Evolutionary conservation across 2,888 invertebrate genomes (phyloP).

Genomic region (Thereva unica): DNA sequence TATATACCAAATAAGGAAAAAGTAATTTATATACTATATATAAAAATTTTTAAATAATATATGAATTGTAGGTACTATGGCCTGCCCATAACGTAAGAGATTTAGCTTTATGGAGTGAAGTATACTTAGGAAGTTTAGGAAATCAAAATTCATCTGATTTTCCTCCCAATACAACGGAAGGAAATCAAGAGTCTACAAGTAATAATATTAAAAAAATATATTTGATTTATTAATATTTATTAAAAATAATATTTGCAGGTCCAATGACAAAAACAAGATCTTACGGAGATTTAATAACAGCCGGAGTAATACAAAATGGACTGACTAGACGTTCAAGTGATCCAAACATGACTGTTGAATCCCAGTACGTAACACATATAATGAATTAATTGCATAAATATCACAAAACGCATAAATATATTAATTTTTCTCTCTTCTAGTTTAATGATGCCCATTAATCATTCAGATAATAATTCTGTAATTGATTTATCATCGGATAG

Average conservation of each 20-base stretch:
- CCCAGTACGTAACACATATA: constrained; percentile 62
- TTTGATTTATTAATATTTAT: neutral
- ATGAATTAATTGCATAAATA: neutral
- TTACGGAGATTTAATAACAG: constrained; percentile 78
- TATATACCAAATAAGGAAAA: constrained; percentile 65
- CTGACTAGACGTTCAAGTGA: constrained; percentile 79
- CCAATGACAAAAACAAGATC: constrained; percentile 82
- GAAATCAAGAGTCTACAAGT: constrained; percentile 51
- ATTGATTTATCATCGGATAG: constrained; percentile 52
- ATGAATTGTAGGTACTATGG: constrained; percentile 73
- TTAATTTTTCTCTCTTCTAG: constrained; percentile 43
- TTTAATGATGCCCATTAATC: constrained; percentile 50
- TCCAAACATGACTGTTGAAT: constrained; percentile 77
- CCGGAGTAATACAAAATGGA: constrained; percentile 61
- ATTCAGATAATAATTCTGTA: constrained; percentile 53
- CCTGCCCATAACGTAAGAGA: constrained; percentile 84
- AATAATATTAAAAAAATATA: constrained; percentile 39
- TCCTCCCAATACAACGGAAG: constrained; percentile 49
- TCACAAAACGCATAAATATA: neutral
- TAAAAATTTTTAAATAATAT: neutral
- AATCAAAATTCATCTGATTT: constrained; percentile 58
- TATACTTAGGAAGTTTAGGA: constrained; percentile 71
- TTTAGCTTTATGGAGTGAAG: constrained; percentile 80
- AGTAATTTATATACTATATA: constrained; percentile 42
- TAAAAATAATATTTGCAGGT: constrained; percentile 50